A percentile compares a stretch with the other conserved stretches of the same genome.
Evolutionary conservation across 1,140 invertebrate genomes (phyloP).

Genomic region (Ctenoplectra terminalis): DNA sequence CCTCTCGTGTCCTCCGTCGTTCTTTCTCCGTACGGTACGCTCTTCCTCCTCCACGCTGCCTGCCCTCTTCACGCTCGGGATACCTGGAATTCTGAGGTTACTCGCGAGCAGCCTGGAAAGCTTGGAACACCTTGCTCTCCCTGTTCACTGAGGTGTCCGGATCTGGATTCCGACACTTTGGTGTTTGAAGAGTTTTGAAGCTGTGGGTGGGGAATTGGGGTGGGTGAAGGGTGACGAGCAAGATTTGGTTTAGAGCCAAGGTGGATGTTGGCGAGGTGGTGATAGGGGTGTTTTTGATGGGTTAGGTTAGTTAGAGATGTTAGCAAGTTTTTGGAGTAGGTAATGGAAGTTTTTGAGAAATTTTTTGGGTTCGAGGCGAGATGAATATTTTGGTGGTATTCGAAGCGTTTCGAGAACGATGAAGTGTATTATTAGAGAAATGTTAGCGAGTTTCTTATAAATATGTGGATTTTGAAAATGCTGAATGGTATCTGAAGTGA

Average conservation of each 20-base stretch:
- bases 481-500: too few species aligned
- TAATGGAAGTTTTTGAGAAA: too few species aligned
- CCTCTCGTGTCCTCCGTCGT: neutral
- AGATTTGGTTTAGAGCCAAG: neutral
- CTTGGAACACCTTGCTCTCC: slow-evolving; percentile 20
- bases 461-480: too few species aligned
- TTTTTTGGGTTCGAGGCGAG: too few species aligned
- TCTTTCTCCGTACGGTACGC: neutral
- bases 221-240: neutral
- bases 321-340: too few species aligned
- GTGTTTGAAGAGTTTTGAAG: neutral
- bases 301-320: too few species aligned
- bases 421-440: too few species aligned
- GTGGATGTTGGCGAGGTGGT: neutral
- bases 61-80: neutral
- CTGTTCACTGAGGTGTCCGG: neutral
- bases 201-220: neutral
- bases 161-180: neutral
- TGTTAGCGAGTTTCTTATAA: too few species aligned
- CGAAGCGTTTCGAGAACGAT: too few species aligned
- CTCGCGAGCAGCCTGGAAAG: slow-evolving; percentile 5
- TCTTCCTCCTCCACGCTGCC: neutral
- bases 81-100: slow-evolving; percentile 24
- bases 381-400: too few species aligned
- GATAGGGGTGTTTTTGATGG: too few species aligned